Evolutionary conservation across 1,140 invertebrate genomes (phyloP), one percentile per base, ranked within the genome.

Genomic region (Bombus consobrinus): DNA sequence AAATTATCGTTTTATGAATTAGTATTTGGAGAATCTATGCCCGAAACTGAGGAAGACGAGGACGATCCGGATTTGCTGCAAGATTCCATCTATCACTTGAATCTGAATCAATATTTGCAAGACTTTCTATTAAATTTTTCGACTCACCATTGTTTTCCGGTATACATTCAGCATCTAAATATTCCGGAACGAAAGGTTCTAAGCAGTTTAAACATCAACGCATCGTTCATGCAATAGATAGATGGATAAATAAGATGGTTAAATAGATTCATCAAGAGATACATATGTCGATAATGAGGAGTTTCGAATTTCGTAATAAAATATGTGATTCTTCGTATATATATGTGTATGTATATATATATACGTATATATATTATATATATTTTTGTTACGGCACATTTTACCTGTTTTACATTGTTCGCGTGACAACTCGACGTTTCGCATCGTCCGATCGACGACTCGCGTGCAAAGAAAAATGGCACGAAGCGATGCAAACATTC

Each of bases 61-160:
- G 95, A 96, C 37, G 95, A 97, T 88, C 95, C 95, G 28, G 96
- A 96, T 47, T 88, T 96, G 9, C 81, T 96, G 53, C 95, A 96
- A 86, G 97, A 97, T 90, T 96, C 96, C 4, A 94, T 97, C n/a
- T 96, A 96, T 87, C 95, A 96, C 72, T 90, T 97, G 18, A 96
- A 97, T 85, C 93, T 97, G 53, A 94, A 95, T 43, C 95, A 96
- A 68, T 97, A 96, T 91, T 89, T 97, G 9, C 95, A 95, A 0
- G 96, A 96, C 80, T 97, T 97, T 91, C 87, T 97, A 3, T 93
- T 94, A 69, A 96, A 96, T 39, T 97, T 97, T 87, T 95, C 95
- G 4, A 96, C 95, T 71, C 96, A 96, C 93, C 96, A 96, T 81
- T 96, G 95, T 80, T 97, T 96, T 84, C 94, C 94, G 15, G 95